phyloP scores from a whole-genome alignment of 2,113 vertebrate species.

The Oriolus oriolus region DNA sequence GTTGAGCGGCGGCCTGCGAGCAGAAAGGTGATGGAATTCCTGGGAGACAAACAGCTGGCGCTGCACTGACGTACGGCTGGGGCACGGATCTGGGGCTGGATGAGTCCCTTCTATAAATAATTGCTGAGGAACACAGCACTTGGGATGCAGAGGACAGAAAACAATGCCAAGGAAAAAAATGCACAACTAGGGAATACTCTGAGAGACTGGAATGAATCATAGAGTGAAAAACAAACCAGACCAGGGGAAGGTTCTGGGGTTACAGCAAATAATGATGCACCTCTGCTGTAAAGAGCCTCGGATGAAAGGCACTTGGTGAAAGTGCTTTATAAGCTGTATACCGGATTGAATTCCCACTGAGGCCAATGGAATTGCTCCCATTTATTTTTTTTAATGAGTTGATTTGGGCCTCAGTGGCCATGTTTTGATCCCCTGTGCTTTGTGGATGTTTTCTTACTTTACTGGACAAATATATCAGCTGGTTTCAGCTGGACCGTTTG shows the following conservation, averaged over 20 bases:
- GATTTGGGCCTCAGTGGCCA: neutral
- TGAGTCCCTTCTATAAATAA: slow-evolving; percentile 3
- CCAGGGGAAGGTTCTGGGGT: neutral
- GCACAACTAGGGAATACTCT: neutral
- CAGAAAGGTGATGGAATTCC: neutral
- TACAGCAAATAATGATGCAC: slow-evolving; percentile 2
- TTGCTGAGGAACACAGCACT: neutral
- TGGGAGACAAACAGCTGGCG: neutral
- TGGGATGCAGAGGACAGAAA: neutral
- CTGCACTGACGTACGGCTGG: neutral
- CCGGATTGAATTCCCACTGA: neutral
- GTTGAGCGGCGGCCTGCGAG: neutral
- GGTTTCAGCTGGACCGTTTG: neutral
- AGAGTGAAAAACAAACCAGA: neutral
- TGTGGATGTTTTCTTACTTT: neutral
- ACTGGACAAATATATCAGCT: neutral
- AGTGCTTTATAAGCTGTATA: neutral
- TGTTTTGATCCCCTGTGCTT: neutral
- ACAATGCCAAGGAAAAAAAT: slow-evolving; percentile 19
- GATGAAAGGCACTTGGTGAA: slow-evolving; percentile 1
- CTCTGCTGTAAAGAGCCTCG: neutral
- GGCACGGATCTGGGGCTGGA: neutral
- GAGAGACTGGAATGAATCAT: slow-evolving; percentile 11
- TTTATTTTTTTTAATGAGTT: slow-evolving; percentile 27
- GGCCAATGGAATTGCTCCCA: neutral